Conservation (phyloP, 2,797 vertebrate genomes). For the Poliocrania exsul region DNA sequence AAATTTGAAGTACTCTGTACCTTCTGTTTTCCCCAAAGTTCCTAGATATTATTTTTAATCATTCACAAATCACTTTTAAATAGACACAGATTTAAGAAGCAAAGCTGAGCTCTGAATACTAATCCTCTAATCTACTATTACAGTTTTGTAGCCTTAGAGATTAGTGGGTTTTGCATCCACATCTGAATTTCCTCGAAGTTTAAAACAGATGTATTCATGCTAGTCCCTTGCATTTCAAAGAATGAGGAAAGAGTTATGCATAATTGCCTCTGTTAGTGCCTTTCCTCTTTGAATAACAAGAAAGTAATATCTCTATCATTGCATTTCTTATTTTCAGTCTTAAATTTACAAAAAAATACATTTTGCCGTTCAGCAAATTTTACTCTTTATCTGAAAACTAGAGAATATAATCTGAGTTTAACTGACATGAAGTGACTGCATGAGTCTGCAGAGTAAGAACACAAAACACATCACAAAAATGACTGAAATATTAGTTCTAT, state of each 20-base stretch:
- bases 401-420: background rate
- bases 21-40: background rate
- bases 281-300: background rate
- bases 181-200: conserved; percentile 16
- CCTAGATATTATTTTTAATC: background rate
- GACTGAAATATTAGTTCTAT: background rate
- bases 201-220: background rate
- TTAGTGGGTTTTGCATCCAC: background rate
- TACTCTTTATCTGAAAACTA: background rate
- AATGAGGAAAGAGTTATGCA: background rate
- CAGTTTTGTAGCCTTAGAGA: background rate
- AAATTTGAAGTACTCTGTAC: background rate
- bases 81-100: background rate
- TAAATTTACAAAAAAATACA: background rate
- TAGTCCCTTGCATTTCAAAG: background rate
- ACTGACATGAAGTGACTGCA: background rate
- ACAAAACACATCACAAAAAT: background rate
- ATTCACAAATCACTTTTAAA: conserved; percentile 35
- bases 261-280: background rate
- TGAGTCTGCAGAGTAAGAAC: background rate
- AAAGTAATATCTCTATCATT: background rate
- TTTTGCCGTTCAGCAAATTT: background rate
- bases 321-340: background rate
- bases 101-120: background rate
- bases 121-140: conserved; percentile 13